phyloP scores from a whole-genome alignment of 1,140 invertebrate species.

The Papilio dardanus region DNA sequence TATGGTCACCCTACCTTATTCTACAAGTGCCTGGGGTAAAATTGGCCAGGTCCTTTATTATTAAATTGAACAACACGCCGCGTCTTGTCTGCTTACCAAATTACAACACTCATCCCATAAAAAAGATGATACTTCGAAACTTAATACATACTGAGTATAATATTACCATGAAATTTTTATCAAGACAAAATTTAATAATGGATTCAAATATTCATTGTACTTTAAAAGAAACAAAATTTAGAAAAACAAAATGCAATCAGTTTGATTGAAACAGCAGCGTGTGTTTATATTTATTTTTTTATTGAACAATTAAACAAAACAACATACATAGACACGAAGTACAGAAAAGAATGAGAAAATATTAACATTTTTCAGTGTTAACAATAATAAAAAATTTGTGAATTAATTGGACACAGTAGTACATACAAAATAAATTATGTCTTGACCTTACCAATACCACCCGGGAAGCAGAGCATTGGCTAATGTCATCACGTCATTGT shows the following conservation, averaged over 20 bases:
- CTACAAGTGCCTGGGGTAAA: constrained; percentile 53
- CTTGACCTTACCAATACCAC: no score
- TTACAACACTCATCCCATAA: constrained; percentile 40
- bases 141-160: constrained; percentile 22
- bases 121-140: constrained; percentile 21
- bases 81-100: constrained; percentile 54
- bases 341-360: no score
- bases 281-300: no score
- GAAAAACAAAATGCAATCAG: not conserved
- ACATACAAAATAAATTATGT: no score
- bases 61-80: constrained; percentile 63
- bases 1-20: constrained; percentile 36
- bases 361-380: no score
- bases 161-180: constrained; percentile 26
- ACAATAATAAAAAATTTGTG: no score
- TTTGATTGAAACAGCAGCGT: no score
- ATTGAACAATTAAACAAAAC: no score
- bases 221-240: not conserved
- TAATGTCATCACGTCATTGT: no score
- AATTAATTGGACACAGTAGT: no score
- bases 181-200: constrained; percentile 8
- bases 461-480: no score
- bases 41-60: constrained; percentile 61
- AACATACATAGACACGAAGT: no score
- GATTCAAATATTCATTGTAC: constrained; percentile 1